Evolutionary conservation across 2,113 vertebrate species (phyloP), one percentile per base, ranked within the genome.

Genomic region (Poeciliopsis turrubarensis): DNA sequence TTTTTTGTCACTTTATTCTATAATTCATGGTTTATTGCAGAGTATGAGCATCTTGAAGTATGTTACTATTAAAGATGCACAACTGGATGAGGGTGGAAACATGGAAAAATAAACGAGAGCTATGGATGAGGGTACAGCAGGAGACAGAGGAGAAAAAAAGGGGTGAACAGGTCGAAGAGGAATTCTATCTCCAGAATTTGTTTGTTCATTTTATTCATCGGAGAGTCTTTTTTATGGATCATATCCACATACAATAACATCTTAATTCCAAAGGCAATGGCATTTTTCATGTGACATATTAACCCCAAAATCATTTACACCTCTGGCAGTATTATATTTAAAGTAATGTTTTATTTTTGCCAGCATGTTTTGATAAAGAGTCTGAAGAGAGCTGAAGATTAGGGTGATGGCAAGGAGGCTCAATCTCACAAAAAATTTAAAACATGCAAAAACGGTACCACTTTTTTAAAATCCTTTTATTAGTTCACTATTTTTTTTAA

Each of bases 51-150:
- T 86, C 81, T 82, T 66, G 77, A 81, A 85, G 81, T 76, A 81
- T 82, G 77, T 76, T 63, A 15, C 47, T 69, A 91, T 92, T 79
- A 92, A 91, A 90, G 71, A 92, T 91, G 86, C 72, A 91, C 70
- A 37, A 72, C 57, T 65, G 67, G 67, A 89, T 29, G 60, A 30
- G 83, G 77, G 65, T 63, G 84, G 77, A 84, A 89, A 86, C 72
- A 81, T 61, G 76, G 70, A 72, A 44, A 78, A 79, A 78, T 29
- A 77, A 83, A 61, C 10, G 26, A 25, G 65, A 60, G 68, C 31
- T 76, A 68, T 30, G 37, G 70, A 54, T 51, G 63, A 69, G 60
- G 74, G 34, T 5, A 32, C 31, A 82, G 68, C 17, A 32, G 1
- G 75, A 70, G n/a, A 57, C 17, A 47, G 5, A 47, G 44, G 44